These are phyloP conservation scores for Aurelia coerulea DNA, from an alignment of 30 jellyfish, hydroid and myxozoan genomes.

Conservation along the genomic window DNA sequence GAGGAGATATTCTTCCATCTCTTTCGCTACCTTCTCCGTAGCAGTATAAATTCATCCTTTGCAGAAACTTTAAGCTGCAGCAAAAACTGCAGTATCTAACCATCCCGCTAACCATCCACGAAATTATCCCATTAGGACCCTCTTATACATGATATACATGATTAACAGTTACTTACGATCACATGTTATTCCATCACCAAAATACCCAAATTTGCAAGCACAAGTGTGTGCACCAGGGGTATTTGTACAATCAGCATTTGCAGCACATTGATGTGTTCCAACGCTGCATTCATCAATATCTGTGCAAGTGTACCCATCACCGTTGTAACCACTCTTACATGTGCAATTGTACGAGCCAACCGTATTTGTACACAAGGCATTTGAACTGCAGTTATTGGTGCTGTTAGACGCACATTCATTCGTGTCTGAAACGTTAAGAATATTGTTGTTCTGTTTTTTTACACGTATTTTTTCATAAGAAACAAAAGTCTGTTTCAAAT, in stretches of 20 bases:
- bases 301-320: conserved; percentile 31
- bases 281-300: conserved; percentile 15
- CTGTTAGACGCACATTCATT: conserved; percentile 41
- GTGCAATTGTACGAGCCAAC: conserved; percentile 59
- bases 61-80: too few relatives aligned
- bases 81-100: too few relatives aligned
- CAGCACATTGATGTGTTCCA: conserved; percentile 25
- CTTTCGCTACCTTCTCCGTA: too few relatives aligned
- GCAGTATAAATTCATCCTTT: too few relatives aligned
- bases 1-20: too few relatives aligned
- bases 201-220: conserved; percentile 28
- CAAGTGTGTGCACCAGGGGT: conserved; percentile 13
- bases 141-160: neutral
- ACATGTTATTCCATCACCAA: conserved; percentile 39
- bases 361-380: conserved; percentile 38
- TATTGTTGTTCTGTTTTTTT: too few relatives aligned
- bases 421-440: conserved; percentile 9
- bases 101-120: too few relatives aligned
- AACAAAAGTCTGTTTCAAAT: too few relatives aligned
- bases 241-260: conserved; percentile 50
- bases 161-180: conserved; percentile 6
- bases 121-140: too few relatives aligned
- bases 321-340: conserved; percentile 39
- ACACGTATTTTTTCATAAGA: too few relatives aligned
- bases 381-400: conserved; percentile 49